Base-by-base conservation (phyloP, 2,888 invertebrate genomes). In the Dyspetes luteomarginatus region DNA sequence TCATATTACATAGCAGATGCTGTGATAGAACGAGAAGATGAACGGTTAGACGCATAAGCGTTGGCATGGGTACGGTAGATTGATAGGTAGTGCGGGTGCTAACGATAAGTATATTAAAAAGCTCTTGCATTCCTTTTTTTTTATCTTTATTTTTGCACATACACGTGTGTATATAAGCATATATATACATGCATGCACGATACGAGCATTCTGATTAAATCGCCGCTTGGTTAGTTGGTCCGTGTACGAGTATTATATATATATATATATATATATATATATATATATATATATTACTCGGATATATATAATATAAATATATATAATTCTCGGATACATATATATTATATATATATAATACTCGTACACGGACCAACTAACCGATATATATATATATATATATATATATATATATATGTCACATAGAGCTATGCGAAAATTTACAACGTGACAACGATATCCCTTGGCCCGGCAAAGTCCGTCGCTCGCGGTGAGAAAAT, bases 381-480 rank as follows among this genome's bases (percentile, higher is more conserved):
- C 3, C 15, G 15, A 4, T 15, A 15, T 15, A 5, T 1, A 2
- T 15, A 28, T 24, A 24, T 43, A 24, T 28, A 28, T 30, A 73
- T 55, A 56, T 17, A 22, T 72, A n/a, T 28, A 4, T 15, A 64
- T 56, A 55, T 19, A 64, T 15, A 58, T 9, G 28, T 7, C 30
- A 30, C 41, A 30, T 41, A 22, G 48, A 52, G 50, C 30, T 74
- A 64, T 69, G 41, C 50, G 56, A 78, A 74, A 81, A 81, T 78
- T 78, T 78, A 78, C 81, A 78, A 78, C 81, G 81, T 81, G 81
- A 81, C 74, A 78, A 81, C 81, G 78, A 81, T 78, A 67, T 75
- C 60, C 68, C 78, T 58, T 58, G 55, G 65, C 71, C 60, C 78
- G 52, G 78, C 68, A n/a, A 67, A 78, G 56, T 78, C 60, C 72